Evolutionary conservation across 2,113 vertebrate genomes (phyloP).

Genomic region (Alouatta palliata): DNA sequence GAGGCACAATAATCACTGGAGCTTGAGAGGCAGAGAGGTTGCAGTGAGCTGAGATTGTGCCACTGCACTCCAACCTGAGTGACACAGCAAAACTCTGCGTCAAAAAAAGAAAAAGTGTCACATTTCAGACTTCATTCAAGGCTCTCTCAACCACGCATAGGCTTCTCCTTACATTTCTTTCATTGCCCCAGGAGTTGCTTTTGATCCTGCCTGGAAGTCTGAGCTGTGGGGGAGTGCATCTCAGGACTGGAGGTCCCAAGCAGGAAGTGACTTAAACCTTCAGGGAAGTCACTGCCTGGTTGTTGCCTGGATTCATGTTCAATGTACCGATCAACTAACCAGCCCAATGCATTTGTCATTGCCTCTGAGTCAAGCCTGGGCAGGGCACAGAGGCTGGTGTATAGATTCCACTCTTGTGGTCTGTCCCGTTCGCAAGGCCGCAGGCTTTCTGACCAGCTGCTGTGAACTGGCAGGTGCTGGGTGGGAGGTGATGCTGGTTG

Average conservation of each 20-base stretch:
- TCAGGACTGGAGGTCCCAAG: background rate
- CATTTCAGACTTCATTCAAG: background rate
- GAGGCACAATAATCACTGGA: no score
- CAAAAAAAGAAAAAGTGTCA: background rate
- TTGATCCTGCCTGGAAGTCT: background rate
- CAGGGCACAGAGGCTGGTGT: conserved; percentile 24
- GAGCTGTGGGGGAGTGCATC: background rate
- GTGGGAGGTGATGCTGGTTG: background rate
- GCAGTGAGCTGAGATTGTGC: no score
- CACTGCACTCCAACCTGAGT: no score
- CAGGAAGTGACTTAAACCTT: conserved; percentile 35
- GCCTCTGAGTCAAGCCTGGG: conserved; percentile 35
- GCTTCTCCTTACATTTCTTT: background rate
- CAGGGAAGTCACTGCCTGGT: conserved; percentile 42
- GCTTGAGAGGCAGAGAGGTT: no score
- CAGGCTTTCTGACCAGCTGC: conserved; percentile 17
- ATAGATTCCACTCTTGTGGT: background rate
- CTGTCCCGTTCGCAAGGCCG: background rate
- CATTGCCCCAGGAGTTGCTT: conserved; percentile 1
- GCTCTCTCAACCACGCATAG: background rate
- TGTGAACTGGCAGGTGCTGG: conserved; percentile 33
- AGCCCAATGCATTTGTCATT: conserved; percentile 26
- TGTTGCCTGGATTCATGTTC: background rate
- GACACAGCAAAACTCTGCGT: no score
- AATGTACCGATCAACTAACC: conserved; percentile 32